Base-by-base conservation (phyloP, 1,140 invertebrate genomes). In the Caenorhabditis brenneri region DNA sequence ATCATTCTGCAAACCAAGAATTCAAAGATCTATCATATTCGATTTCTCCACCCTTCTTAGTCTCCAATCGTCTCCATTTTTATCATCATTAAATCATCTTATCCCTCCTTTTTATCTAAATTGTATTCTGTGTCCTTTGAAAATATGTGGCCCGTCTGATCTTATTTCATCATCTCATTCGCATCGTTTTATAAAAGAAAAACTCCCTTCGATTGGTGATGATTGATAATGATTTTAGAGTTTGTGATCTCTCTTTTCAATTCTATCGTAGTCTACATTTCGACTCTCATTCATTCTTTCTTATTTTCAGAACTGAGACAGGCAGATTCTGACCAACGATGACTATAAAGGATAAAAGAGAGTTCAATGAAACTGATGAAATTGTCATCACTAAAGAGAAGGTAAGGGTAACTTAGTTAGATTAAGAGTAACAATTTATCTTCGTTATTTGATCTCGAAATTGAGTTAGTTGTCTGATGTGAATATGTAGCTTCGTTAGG, bases 361-460 rank as follows among this genome's bases (percentile, higher is more conserved):
- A 82, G 36, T 86, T 86, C 85, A 83, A 86, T 65, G 49, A 85
- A 65, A 69, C 85, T 29, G 85, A 86, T 31, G 85, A 86, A 39
- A 85, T 86, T 69, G 85, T 86, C 4, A 85, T 86, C n/a, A 78
- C 27, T 10, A 85, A 86, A 85, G 86, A 85, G 36, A 85, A 86
- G 84, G 79, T 86, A n/a, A n/a, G 9, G 0, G 58, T 24, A 7
- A 81, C 10, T 42, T 16, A n/a, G n/a, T n/a, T n/a, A n/a, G n/a
- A n/a, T n/a, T n/a, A n/a, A n/a, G n/a, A n/a, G n/a, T n/a, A n/a
- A n/a, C n/a, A n/a, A n/a, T n/a, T n/a, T n/a, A n/a, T n/a, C n/a
- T n/a, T n/a, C n/a, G n/a, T n/a, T n/a, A n/a, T n/a, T n/a, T n/a
- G n/a, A n/a, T n/a, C n/a, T n/a, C n/a, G n/a, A n/a, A n/a, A n/a